These are phyloP conservation scores for Oasisia sp. DNA, from an alignment of 2,888 invertebrate species.

Conservation along the genomic window DNA sequence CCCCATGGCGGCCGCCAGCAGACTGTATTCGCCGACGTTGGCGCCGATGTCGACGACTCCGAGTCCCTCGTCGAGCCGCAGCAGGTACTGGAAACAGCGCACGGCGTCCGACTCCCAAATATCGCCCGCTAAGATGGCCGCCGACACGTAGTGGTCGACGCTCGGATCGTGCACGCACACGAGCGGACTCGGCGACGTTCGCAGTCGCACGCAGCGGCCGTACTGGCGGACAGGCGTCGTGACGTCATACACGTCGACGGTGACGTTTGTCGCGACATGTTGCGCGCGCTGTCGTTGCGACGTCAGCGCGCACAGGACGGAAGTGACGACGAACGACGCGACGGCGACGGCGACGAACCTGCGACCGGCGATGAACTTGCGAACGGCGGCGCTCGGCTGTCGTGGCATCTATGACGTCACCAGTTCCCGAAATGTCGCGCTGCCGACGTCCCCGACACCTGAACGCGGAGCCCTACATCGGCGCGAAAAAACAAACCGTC, in stretches of 20 bases:
- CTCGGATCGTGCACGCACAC: neutral
- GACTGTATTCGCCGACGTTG: constrained; percentile 17
- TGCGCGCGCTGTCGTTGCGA: neutral
- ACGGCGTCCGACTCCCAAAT: neutral
- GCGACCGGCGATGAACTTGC: neutral
- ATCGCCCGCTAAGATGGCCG: constrained; percentile 4
- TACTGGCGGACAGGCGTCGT: neutral
- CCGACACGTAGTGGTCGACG: neutral
- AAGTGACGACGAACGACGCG: neutral
- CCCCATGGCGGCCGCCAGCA: constrained; percentile 20
- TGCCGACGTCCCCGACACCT: neutral
- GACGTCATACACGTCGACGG: neutral
- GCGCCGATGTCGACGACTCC: neutral
- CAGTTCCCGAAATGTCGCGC: neutral
- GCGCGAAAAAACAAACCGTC: neutral
- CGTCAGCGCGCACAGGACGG: neutral
- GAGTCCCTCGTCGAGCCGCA: neutral
- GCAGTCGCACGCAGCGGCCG: neutral
- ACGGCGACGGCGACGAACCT: neutral
- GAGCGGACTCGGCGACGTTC: neutral
- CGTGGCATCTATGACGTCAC: neutral
- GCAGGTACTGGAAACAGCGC: neutral
- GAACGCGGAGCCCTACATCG: neutral
- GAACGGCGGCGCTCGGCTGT: neutral
- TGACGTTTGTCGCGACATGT: neutral